Evolutionary conservation across 2,888 invertebrate genomes (phyloP), one percentile per base, ranked within the genome.

Genomic region (Gryllus longicercus): DNA sequence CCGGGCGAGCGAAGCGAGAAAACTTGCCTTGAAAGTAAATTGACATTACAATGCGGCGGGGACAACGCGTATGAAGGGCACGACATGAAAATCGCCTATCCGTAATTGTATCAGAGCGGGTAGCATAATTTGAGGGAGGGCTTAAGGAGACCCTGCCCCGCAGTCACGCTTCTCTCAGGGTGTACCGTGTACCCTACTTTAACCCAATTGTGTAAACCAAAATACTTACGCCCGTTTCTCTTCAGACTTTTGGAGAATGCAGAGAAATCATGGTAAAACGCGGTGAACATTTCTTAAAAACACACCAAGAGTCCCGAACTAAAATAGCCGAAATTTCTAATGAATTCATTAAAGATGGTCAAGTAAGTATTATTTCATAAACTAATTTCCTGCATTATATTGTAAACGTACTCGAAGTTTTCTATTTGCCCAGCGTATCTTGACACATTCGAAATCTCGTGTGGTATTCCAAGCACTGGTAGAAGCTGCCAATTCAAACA

Each of bases 401-500:
- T 25, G 25, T 25, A 25, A 25, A 50, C 78, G n/a, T 18, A n/a
- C n/a, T n/a, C n/a, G 16, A 80, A 2, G 25, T 25, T 25, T 25
- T 25, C 3, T 25, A 2, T 84, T 80, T 82, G 90, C 90, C n/a
- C 86, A 95, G 94, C 92, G 91, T 87, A 92, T 96, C 81, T 88
- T 97, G 80, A 95, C 96, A 0, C 98, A 98, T 87, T 97, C 98
- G 2, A 91, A 94, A 85, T 98, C 98, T 0, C 90, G 97, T 84
- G 97, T 97, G 2, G 98, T 98, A 0, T 88, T 97, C 25, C 92
- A 95, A 88, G 93, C 97, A 2, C 90, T 99, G 87, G 90, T 92
- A 84, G 92, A 93, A 85, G 98, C 98, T 16, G 93, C 92, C 0
- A 90, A 91, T 82, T 92, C 92, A 80, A 94, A 94, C 84, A 96